These are phyloP conservation scores for Desmophyllum pertusum DNA, from an alignment of 92 coral and sea anemone genomes.

Conservation along the genomic window DNA sequence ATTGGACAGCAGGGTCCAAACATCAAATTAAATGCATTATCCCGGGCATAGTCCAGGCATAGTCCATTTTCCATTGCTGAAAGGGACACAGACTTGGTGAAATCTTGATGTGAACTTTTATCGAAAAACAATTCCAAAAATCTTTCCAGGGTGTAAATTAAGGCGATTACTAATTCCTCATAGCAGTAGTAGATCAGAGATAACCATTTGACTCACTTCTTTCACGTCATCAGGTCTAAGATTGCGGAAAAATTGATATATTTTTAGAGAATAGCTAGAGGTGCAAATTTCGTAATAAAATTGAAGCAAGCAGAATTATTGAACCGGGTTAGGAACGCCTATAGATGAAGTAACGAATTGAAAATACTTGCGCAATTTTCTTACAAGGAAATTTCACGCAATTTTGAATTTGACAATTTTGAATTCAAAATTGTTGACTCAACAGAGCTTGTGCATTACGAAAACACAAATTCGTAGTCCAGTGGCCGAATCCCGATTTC, in stretches of 20 bases:
- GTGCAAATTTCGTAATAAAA: not conserved
- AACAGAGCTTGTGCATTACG: not conserved
- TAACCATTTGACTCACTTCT: no score
- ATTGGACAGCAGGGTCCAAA: not conserved
- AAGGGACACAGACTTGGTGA: no score
- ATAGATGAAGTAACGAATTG: not conserved
- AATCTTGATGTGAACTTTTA: not conserved
- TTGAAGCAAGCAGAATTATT: not conserved
- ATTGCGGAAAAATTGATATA: not conserved
- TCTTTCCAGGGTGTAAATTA: not conserved
- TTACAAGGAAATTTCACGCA: not conserved
- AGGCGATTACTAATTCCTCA: not conserved
- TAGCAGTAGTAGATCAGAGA: not conserved
- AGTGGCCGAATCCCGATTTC: no score
- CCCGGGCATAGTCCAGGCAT: not conserved
- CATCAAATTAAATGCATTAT: not conserved
- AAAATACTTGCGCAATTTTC: not conserved
- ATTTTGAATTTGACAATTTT: not conserved
- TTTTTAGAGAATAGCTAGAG: not conserved
- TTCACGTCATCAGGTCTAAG: not conserved
- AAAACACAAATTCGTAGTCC: not conserved
- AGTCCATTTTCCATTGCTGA: no score
- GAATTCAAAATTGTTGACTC: not conserved
- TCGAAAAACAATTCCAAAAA: not conserved
- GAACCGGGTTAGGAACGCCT: not conserved